These are phyloP conservation scores for Sciaenops ocellatus DNA, from an alignment of 2,797 vertebrate genomes.

Conservation along the genomic window DNA sequence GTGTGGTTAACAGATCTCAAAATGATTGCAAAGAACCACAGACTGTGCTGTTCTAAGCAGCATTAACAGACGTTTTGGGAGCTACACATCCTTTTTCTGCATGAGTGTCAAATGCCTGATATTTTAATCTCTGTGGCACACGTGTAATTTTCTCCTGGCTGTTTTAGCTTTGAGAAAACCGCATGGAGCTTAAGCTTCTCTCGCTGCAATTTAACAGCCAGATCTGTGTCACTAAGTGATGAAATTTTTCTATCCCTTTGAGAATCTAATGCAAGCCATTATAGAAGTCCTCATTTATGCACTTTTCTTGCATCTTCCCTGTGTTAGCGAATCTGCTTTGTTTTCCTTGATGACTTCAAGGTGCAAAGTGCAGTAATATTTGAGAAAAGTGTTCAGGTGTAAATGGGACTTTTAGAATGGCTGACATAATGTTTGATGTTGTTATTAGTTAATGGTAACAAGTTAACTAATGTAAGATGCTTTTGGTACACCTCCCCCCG, in stretches of 20 bases:
- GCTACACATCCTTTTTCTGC: conserved; percentile 38
- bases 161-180: not conserved
- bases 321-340: not conserved
- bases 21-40: conserved; percentile 14
- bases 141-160: conserved; percentile 26
- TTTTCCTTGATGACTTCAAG: not conserved
- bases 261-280: conserved; percentile 21
- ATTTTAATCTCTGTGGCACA: conserved; percentile 51
- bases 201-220: conserved; percentile 11
- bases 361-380: not conserved
- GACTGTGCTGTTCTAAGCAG: conserved; percentile 24
- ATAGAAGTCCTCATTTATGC: conserved; percentile 15
- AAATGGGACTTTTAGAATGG: conserved; percentile 31
- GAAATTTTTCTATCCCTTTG: conserved; percentile 14
- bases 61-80: conserved; percentile 8
- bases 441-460: not conserved
- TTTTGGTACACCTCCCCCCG: conserved; percentile 19
- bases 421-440: not conserved
- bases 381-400: not conserved
- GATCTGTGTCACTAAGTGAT: conserved; percentile 39
- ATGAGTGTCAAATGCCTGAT: conserved; percentile 19
- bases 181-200: not conserved
- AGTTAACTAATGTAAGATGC: conserved; percentile 34
- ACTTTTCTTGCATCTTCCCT: conserved; percentile 2
- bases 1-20: conserved; percentile 3